These are phyloP conservation scores for Odiellus spinosus DNA, from an alignment of 2,888 invertebrate species.

Conservation along the genomic window DNA sequence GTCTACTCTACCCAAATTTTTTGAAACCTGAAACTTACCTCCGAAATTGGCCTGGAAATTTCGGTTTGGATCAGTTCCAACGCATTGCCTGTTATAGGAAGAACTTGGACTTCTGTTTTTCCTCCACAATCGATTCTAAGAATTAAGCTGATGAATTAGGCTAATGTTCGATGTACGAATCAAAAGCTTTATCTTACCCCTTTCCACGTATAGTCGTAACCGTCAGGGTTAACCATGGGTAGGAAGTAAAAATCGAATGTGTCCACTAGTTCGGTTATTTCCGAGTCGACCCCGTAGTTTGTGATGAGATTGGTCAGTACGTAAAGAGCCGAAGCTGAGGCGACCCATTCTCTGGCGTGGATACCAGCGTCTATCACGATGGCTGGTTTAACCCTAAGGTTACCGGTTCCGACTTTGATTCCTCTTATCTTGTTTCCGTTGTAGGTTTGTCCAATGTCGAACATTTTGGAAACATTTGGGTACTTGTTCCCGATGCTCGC, in stretches of 20 bases:
- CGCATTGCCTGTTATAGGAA: conserved; percentile 10
- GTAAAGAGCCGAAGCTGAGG: conserved; percentile 14
- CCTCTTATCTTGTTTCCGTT: too few species aligned
- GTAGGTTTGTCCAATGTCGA: too few species aligned
- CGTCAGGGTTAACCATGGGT: conserved; percentile 16
- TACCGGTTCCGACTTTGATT: conserved; percentile 8
- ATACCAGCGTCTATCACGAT: conserved; percentile 17
- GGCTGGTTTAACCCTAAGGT: conserved; percentile 9
- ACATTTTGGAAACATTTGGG: too few species aligned
- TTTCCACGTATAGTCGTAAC: conserved; percentile 15
- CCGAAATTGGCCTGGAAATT: conserved; percentile 8
- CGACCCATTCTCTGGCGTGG: conserved; percentile 17
- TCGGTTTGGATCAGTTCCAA: conserved; percentile 21
- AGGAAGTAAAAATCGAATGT: conserved; percentile 15
- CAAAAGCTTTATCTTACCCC: conserved; percentile 8
- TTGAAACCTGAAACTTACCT: not conserved
- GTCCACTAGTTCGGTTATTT: conserved; percentile 12
- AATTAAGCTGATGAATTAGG: not conserved
- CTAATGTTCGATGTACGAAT: not conserved
- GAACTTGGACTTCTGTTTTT: conserved; percentile 15
- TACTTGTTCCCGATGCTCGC: too few species aligned
- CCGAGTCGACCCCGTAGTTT: conserved; percentile 10
- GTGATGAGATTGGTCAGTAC: conserved; percentile 10
- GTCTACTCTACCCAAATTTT: too few species aligned
- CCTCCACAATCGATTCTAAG: conserved; percentile 18